Evolutionary conservation across 2,113 vertebrate species (phyloP).

Genomic region (Felis chaus): DNA sequence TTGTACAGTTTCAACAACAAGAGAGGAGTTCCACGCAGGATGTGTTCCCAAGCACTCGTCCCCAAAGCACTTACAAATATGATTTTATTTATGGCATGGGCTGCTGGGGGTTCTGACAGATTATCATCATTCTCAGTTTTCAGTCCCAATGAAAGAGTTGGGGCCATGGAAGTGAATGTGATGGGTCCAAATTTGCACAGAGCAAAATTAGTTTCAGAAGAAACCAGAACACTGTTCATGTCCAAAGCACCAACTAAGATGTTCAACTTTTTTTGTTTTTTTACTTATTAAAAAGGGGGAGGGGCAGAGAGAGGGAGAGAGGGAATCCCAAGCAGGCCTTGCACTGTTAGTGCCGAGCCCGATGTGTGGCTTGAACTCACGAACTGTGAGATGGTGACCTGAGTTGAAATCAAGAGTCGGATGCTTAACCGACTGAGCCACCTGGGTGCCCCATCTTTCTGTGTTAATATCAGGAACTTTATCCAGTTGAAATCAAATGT

Average conservation of each 20-base stretch:
- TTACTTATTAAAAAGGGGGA: too few relatives aligned
- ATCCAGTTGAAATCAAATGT: not conserved
- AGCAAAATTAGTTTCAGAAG: not conserved
- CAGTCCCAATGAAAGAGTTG: not conserved
- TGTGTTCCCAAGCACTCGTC: not conserved
- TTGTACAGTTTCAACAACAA: slow-evolving; percentile 61
- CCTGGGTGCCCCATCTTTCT: not conserved
- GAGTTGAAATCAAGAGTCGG: too few relatives aligned
- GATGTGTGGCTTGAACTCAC: too few relatives aligned
- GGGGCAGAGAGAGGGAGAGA: too few relatives aligned
- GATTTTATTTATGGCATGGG: not conserved
- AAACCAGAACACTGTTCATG: not conserved
- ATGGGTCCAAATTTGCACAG: too few relatives aligned
- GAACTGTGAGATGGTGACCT: too few relatives aligned
- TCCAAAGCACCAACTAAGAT: not conserved
- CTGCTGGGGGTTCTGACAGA: not conserved
- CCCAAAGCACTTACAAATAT: not conserved
- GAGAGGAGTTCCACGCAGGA: not conserved
- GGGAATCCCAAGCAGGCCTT: too few relatives aligned
- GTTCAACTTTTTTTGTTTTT: too few relatives aligned
- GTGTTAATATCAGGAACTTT: not conserved
- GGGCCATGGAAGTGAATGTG: not conserved
- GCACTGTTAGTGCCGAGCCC: too few relatives aligned
- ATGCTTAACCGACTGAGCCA: too few relatives aligned
- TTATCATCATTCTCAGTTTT: not conserved